phyloP scores from a whole-genome alignment of 2,797 vertebrate species.

The Leptoclinus maculatus region DNA sequence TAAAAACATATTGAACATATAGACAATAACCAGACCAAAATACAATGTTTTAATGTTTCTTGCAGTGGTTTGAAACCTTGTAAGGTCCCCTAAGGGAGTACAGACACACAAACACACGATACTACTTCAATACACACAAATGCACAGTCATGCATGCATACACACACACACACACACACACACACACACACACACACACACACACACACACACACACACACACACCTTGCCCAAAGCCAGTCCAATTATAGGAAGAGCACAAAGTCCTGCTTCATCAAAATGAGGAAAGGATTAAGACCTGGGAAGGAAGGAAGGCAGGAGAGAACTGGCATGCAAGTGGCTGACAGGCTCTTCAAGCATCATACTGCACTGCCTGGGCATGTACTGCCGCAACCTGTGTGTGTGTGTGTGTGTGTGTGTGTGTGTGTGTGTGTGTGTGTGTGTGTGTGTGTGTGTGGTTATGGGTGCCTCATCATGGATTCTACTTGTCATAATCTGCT shows the following conservation, averaged over 20 bases:
- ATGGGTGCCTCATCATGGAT: slow-evolving; percentile 37
- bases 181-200: slow-evolving; percentile 49
- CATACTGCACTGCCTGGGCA: slow-evolving; percentile 43
- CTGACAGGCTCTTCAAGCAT: slow-evolving; percentile 60
- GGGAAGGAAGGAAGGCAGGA: slow-evolving; percentile 49
- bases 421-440: neutral
- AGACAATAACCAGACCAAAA: neutral
- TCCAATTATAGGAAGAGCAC: slow-evolving; percentile 69
- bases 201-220: slow-evolving; percentile 42
- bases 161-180: slow-evolving; percentile 42
- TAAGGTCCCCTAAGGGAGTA: neutral
- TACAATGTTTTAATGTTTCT: neutral
- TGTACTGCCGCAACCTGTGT: slow-evolving; percentile 37
- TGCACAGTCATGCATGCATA: slow-evolving; percentile 22
- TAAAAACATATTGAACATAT: neutral
- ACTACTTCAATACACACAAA: neutral
- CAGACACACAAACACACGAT: slow-evolving; percentile 1
- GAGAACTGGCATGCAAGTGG: slow-evolving; percentile 61
- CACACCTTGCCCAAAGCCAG: slow-evolving; percentile 58
- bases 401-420: slow-evolving; percentile 16
- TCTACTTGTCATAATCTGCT: slow-evolving; percentile 59
- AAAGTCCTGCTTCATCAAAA: slow-evolving; percentile 71
- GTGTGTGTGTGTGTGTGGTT: slow-evolving; percentile 17
- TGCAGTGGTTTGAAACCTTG: slow-evolving; percentile 4
- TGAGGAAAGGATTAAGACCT: slow-evolving; percentile 66